phyloP scores from a whole-genome alignment of 2,888 invertebrate species.

The Merodon equestris region DNA sequence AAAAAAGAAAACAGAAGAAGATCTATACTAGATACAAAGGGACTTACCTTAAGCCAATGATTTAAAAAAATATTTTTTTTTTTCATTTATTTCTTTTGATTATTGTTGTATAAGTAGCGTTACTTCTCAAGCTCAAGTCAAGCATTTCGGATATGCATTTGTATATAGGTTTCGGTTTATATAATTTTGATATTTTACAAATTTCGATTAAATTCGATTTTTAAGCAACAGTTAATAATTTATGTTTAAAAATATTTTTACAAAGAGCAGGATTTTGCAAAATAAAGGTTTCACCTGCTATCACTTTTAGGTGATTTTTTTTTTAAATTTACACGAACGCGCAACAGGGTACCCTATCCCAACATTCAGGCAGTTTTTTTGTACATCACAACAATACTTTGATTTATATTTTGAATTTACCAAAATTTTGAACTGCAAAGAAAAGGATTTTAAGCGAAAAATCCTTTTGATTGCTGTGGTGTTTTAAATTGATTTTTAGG shows the following conservation, averaged over 20 bases:
- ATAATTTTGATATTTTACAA: conserved; percentile 25
- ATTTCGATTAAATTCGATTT: conserved; percentile 30
- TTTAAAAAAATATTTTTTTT: conserved; percentile 38
- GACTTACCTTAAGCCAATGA: conserved; percentile 60
- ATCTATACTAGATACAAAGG: conserved; percentile 9
- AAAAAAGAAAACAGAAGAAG: background rate
- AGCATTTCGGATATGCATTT: conserved; percentile 71
- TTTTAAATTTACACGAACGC: conserved; percentile 74
- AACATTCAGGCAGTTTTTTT: conserved; percentile 93
- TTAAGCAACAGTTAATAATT: conserved; percentile 41
- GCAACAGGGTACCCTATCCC: conserved; percentile 97
- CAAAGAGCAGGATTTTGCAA: conserved; percentile 54
- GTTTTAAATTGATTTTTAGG: background rate
- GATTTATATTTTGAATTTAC: conserved; percentile 44
- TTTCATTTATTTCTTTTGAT: conserved; percentile 38
- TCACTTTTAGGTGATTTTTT: conserved; percentile 71
- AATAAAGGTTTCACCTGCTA: conserved; percentile 55
- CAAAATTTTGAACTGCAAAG: conserved; percentile 74
- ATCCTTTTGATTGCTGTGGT: conserved; percentile 76
- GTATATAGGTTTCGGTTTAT: conserved; percentile 8
- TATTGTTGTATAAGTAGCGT: conserved; percentile 50
- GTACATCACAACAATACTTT: conserved; percentile 57
- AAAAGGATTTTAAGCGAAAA: conserved; percentile 77
- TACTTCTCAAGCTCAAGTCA: conserved; percentile 76
- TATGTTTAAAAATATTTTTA: conserved; percentile 35